These are phyloP conservation scores for Phalacrocorax aristotelis DNA, from an alignment of 2,113 vertebrate species.

Conservation along the genomic window DNA sequence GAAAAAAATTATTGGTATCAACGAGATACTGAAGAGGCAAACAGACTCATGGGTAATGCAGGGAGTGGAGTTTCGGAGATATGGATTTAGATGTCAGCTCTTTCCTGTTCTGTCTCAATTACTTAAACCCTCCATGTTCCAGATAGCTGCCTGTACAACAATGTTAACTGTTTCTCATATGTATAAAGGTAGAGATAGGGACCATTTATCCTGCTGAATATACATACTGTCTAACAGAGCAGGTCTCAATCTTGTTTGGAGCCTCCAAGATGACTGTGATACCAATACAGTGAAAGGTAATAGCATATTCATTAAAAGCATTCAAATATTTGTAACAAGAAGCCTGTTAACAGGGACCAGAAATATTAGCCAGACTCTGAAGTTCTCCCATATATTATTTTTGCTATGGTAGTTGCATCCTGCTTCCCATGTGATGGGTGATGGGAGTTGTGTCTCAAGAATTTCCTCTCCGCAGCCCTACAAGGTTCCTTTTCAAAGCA, in stretches of 20 bases:
- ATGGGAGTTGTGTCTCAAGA: conserved; percentile 19
- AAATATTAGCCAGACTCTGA: not conserved
- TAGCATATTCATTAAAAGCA: not conserved
- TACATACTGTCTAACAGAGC: not conserved
- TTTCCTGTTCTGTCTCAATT: not conserved
- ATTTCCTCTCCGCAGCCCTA: not conserved
- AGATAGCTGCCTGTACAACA: not conserved
- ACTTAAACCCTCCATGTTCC: not conserved
- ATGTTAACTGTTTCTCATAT: not conserved
- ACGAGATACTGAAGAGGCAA: not conserved
- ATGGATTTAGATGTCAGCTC: not conserved
- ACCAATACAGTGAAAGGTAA: not conserved
- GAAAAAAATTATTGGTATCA: conserved; percentile 25
- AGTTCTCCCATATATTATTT: not conserved
- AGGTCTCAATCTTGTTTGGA: not conserved
- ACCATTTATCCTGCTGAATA: not conserved
- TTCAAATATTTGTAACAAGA: not conserved
- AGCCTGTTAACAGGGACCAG: not conserved
- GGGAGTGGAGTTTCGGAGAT: not conserved
- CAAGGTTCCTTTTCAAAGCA: not conserved
- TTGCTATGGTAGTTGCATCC: conserved; percentile 7
- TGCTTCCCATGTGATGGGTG: conserved; percentile 30
- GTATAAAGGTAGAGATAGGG: not conserved
- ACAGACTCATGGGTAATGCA: not conserved
- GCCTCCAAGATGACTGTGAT: not conserved